A percentile compares a stretch with the other conserved stretches of the same genome.
Conservation (phyloP, 2,888 invertebrate genomes). For the Temnothorax unifasciatus region DNA sequence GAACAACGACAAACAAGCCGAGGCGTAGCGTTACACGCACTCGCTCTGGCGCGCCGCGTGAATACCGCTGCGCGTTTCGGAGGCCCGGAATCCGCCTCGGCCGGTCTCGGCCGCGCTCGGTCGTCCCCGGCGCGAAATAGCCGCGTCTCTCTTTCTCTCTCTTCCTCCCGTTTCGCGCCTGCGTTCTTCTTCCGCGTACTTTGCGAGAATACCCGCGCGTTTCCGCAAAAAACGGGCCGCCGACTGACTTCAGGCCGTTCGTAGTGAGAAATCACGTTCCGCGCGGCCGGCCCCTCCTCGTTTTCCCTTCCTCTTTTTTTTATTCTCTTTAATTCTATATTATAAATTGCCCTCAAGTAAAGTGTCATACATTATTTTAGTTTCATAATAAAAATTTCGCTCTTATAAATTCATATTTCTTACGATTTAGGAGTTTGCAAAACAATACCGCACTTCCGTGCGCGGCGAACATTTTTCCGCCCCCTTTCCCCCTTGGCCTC, state of each 20-base stretch:
- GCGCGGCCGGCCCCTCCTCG: not conserved
- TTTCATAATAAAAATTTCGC: not conserved
- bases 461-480: no score
- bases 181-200: slow-evolving; percentile 40
- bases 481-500: not conserved
- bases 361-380: not conserved
- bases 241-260: not conserved
- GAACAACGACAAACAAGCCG: slow-evolving; percentile 76
- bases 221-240: slow-evolving; percentile 47
- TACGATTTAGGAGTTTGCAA: not conserved
- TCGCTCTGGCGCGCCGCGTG: slow-evolving; percentile 57
- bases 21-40: slow-evolving; percentile 44
- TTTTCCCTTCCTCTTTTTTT: not conserved
- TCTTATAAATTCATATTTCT: not conserved
- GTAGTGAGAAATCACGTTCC: slow-evolving; percentile 2
- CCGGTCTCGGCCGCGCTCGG: slow-evolving; percentile 37
- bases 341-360: not conserved
- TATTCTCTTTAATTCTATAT: not conserved
- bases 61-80: slow-evolving; percentile 78
- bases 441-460: not conserved
- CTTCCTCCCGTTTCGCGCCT: not conserved
- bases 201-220: slow-evolving; percentile 46
- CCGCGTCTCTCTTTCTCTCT: slow-evolving; percentile 22
- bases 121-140: slow-evolving; percentile 18
- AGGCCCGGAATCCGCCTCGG: slow-evolving; percentile 72